Evolutionary conservation across 2,888 invertebrate genomes (phyloP), one percentile per base, ranked within the genome.

Genomic region (Pherbina coryleti): DNA sequence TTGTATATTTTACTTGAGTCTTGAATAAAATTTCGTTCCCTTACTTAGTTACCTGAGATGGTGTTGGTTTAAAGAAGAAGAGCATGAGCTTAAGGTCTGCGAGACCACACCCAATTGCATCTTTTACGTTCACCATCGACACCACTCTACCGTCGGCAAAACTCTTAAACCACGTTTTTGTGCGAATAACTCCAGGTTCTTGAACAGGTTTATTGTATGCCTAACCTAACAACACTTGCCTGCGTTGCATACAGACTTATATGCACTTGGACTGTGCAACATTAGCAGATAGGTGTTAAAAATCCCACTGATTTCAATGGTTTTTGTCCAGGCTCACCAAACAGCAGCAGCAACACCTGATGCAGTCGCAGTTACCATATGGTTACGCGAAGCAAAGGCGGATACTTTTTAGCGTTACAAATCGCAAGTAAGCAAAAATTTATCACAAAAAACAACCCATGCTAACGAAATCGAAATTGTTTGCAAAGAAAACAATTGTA

Each of bases 341-440:
- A 60, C 57, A 22, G 57, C 57, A 28, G 11, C 57, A 28, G 8
- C 19, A n/a, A 22, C 55, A 22, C 19, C 22, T 19, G 55, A 55
- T 22, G 19, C 19, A 22, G 55, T 55, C 5, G n/a, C 19, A 22
- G 11, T 14, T 28, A 14, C 25, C 57, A 14, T 22, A 7, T 8
- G 57, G 3, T 19, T 25, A 5, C 5, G 57, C 57, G 11, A 44
- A 9, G 60, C 11, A 60, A 7, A 60, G 4, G 28, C 28, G 57
- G 60, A 60, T 60, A 60, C 60, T 60, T 28, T 60, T 60, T 60
- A 28, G 17, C 60, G 22, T 60, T 14, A 60, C 60, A 60, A 25
- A 60, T 28, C 22, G 28, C 9, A 60, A 5, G 78, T 79, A 76
- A 77, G 77, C 78, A 79, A 79, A 77, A 81, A 79, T 79, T 76